Base-by-base conservation (phyloP, 2,113 vertebrate genomes). In the Thunnus maccoyii region DNA sequence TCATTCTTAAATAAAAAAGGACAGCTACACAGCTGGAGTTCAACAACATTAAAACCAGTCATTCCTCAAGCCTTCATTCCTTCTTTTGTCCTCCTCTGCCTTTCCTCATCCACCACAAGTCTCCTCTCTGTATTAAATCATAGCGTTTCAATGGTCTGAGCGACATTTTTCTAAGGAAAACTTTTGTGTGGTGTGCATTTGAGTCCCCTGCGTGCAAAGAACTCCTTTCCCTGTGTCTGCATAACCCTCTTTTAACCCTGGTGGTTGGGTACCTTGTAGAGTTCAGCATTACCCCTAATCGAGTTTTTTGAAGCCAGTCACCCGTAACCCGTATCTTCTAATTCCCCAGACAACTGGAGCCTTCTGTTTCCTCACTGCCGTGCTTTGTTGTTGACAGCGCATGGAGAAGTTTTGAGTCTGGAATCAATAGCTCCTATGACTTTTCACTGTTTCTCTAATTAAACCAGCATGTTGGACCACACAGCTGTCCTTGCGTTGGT, bases 171-270 rank as follows among this genome's bases (percentile, higher is more conserved):
- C 75, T 73, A 17, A 67, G 72, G 56, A 75, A 86, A 86, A 64
- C 71, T 55, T 81, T 78, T 58, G 71, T 63, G 78, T 80, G 67
- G 78, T 78, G 81, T 67, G 46, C 41, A 52, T 78, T 67, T 75
- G 70, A 60, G 69, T 84, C 62, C 68, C 76, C 80, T 93, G 93
- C 87, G 86, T 94, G 93, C 91, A 87, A 93, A 93, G 84, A 80
- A 8, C 78, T 69, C 51, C 20, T 89, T 85, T 76, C 78, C 55
- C 52, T 57, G 46, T 4, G 63, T 79, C 77, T 72, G 68, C 16
- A 14, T 80, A 82, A 85, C 90, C 88, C 74, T 57, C n/a, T 12
- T 51, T 70, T 88, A 82, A 90, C 89, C 86, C 82, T 36, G 51
- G 64, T 20, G 73, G 70, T 82, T 73, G 77, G 77, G 67, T 86